Conservation (phyloP, 2,797 vertebrate species). For the Adrianichthys oophorus region DNA sequence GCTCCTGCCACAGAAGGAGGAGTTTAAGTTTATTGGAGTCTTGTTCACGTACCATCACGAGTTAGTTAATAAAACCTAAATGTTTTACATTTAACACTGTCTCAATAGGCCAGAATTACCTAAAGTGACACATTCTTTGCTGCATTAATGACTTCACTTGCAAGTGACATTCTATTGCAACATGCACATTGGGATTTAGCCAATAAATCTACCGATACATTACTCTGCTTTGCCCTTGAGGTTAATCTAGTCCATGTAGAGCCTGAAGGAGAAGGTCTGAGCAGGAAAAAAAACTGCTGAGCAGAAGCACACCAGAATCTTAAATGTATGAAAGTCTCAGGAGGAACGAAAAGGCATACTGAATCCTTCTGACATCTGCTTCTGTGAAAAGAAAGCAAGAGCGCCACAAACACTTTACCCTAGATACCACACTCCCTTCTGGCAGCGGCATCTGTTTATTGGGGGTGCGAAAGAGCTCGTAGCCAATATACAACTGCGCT, state of each 20-base stretch:
- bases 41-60: too few relatives aligned
- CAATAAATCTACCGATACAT: slow-evolving; percentile 20
- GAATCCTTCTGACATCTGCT: slow-evolving; percentile 58
- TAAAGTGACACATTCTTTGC: slow-evolving; percentile 4
- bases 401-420: slow-evolving; percentile 58
- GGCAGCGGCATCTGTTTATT: slow-evolving; percentile 69
- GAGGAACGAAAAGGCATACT: slow-evolving; percentile 44
- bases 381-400: slow-evolving; percentile 40
- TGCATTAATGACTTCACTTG: slow-evolving; percentile 23
- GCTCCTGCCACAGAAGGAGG: too few relatives aligned
- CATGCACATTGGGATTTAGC: slow-evolving; percentile 36
- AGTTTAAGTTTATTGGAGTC: too few relatives aligned
- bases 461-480: slow-evolving; percentile 43
- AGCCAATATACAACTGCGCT: slow-evolving; percentile 45
- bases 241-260: slow-evolving; percentile 6
- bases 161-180: slow-evolving; percentile 40
- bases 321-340: slow-evolving; percentile 40
- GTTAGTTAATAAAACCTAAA: too few relatives aligned
- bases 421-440: slow-evolving; percentile 57
- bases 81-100: too few relatives aligned
- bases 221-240: neutral
- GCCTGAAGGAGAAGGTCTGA: neutral
- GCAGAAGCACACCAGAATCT: slow-evolving; percentile 15
- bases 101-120: too few relatives aligned
- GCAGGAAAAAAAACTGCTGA: slow-evolving; percentile 8